Conservation (phyloP, 2,888 invertebrate species). For the Hypomecis punctinalis region DNA sequence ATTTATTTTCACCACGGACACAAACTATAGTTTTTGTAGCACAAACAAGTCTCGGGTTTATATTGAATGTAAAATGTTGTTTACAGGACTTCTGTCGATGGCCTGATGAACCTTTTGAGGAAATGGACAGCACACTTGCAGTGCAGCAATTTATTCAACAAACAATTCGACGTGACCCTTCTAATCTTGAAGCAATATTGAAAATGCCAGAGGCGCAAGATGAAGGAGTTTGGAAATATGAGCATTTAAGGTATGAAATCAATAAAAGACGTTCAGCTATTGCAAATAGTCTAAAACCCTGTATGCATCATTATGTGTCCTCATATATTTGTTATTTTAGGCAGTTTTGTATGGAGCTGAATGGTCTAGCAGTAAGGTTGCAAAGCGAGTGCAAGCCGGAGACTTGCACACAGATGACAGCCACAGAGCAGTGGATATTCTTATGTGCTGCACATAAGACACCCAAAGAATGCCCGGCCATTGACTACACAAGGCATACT, state of each 20-base stretch:
- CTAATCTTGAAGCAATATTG: slow-evolving; percentile 96
- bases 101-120: slow-evolving; percentile 99
- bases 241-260: slow-evolving; percentile 92
- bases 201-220: slow-evolving; percentile 99
- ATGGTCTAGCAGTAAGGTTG: slow-evolving; percentile 98
- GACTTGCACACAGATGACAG: slow-evolving; percentile 99
- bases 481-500: slow-evolving; percentile 99
- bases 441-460: slow-evolving; percentile 99
- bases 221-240: slow-evolving; percentile 99
- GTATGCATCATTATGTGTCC: too few species aligned
- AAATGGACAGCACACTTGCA: slow-evolving; percentile 99
- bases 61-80: slow-evolving; percentile 2
- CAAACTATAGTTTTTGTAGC: too few species aligned
- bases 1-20: not conserved
- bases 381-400: slow-evolving; percentile 98
- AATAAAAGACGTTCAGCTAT: not conserved
- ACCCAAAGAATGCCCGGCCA: slow-evolving; percentile 99
- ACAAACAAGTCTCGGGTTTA: too few species aligned
- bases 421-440: slow-evolving; percentile 99
- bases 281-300: not conserved
- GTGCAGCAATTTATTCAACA: slow-evolving; percentile 99
- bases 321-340: slow-evolving; percentile 74
- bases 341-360: slow-evolving; percentile 99
- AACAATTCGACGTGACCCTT: slow-evolving; percentile 96
- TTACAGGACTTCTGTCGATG: slow-evolving; percentile 97